phyloP scores from a whole-genome alignment of 1,140 invertebrate species.

The Eubasilissa regina region DNA sequence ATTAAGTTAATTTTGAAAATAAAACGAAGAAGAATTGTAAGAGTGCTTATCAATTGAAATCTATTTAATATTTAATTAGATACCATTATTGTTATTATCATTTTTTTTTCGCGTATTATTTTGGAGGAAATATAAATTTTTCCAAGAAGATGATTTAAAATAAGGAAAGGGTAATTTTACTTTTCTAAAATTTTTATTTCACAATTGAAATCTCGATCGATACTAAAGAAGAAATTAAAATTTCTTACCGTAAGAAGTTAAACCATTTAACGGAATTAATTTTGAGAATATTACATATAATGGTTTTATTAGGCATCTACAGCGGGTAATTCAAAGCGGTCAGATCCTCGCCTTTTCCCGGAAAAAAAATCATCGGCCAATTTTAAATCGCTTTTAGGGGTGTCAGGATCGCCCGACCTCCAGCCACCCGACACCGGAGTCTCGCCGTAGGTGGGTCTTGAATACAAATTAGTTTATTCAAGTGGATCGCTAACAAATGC shows the following conservation, averaged over 20 bases:
- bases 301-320: constrained; percentile 3
- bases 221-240: too few species aligned
- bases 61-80: too few species aligned
- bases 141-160: too few species aligned
- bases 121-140: too few species aligned
- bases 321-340: neutral
- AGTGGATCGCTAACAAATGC: constrained; percentile 26
- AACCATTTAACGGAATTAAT: constrained; percentile 22
- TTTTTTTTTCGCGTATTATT: too few species aligned
- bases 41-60: too few species aligned
- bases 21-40: too few species aligned
- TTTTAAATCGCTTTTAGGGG: constrained; percentile 54
- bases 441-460: constrained; percentile 17
- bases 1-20: too few species aligned
- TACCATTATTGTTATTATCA: too few species aligned
- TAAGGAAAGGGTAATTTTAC: too few species aligned
- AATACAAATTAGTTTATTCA: constrained; percentile 54
- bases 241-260: neutral
- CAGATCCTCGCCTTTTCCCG: neutral
- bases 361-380: constrained; percentile 55
- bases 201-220: too few species aligned
- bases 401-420: constrained; percentile 40
- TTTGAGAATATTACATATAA: neutral
- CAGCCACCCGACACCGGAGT: neutral
- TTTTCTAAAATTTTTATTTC: too few species aligned